phyloP scores from a whole-genome alignment of 2,888 invertebrate species.

The Drosophila setosimentum region DNA sequence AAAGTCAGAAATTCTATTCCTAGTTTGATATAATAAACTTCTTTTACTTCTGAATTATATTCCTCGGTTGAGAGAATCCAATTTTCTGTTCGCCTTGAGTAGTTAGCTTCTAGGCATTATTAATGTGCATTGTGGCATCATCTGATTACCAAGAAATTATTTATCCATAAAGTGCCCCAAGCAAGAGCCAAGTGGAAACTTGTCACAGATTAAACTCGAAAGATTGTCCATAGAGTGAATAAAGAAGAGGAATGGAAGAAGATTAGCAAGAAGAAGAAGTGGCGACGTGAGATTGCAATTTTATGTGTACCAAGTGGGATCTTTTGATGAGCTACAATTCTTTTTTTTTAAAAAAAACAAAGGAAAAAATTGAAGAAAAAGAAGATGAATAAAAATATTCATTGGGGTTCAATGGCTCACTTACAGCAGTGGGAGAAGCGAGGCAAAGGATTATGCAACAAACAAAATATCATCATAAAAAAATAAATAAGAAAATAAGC shows the following conservation, averaged over 20 bases:
- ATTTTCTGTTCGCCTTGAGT: background rate
- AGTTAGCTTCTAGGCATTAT: slow-evolving; percentile 16
- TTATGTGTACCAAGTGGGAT: slow-evolving; percentile 66
- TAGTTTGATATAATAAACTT: background rate
- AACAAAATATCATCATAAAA: slow-evolving; percentile 71
- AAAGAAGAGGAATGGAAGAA: background rate
- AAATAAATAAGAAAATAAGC: slow-evolving; percentile 44
- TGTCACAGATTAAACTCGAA: slow-evolving; percentile 61
- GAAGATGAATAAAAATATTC: slow-evolving; percentile 35
- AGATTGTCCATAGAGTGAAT: slow-evolving; percentile 52
- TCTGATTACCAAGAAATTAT: slow-evolving; percentile 61
- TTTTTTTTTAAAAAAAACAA: background rate
- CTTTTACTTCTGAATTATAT: background rate
- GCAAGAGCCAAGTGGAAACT: slow-evolving; percentile 17
- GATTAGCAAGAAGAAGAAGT: background rate
- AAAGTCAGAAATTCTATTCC: background rate
- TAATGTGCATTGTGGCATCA: slow-evolving; percentile 20
- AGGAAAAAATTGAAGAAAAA: background rate
- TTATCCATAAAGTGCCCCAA: slow-evolving; percentile 36
- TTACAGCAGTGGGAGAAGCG: slow-evolving; percentile 1
- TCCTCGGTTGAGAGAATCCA: background rate
- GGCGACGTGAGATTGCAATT: slow-evolving; percentile 73
- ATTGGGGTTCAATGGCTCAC: slow-evolving; percentile 70
- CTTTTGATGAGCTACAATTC: slow-evolving; percentile 26
- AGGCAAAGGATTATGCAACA: slow-evolving; percentile 73